Evolutionary conservation across 2,888 invertebrate species (phyloP), one percentile per base, ranked within the genome.

Genomic region (Polymixis lichenea): DNA sequence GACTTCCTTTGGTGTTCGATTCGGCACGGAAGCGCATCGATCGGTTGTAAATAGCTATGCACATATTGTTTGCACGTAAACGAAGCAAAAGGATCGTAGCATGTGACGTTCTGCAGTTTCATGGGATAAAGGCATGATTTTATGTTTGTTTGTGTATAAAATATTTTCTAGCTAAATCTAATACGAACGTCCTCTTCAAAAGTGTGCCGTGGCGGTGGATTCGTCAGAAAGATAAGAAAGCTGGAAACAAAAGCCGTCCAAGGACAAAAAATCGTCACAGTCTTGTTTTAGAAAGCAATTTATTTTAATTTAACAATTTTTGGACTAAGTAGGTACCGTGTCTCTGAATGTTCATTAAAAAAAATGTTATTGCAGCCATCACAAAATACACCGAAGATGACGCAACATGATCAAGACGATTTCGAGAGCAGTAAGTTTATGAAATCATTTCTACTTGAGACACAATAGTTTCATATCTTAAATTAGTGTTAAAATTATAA

Each of bases 371-470:
- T 66, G 2, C 90, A 95, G 95, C 90, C 95, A 15, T 93, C 94
- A 0, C 90, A 91, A 76, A 94, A 92, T 66, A 79, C 87, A 38
- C 94, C 95, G 0, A 76, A 87, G 72, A 89, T 93, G 85, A 88
- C 93, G 4, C 91, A 91, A 83, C 87, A 85, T 25, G 91, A 91
- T 73, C 75, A 78, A 15, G 88, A 90, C 9, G 87, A 90, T 15
- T 86, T 90, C 43, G 77, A 87, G 7, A 88, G 53, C 61, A 77
- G 83, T 83, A 78, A 86, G 83, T 85, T 66, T n/a, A 25, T 15
- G 22, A 55, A 60, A 74, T 28, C 8, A 3, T 77, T 32, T 46
- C 1, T 17, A 19, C 13, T 28, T 0, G 5, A 43, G 19, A n/a
- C n/a, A 6, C 38, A 38, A 38, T 38, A 32, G 32, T 32, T 3